Evolutionary conservation across 2,888 invertebrate genomes (phyloP).

Genomic region (Apeira syringaria): DNA sequence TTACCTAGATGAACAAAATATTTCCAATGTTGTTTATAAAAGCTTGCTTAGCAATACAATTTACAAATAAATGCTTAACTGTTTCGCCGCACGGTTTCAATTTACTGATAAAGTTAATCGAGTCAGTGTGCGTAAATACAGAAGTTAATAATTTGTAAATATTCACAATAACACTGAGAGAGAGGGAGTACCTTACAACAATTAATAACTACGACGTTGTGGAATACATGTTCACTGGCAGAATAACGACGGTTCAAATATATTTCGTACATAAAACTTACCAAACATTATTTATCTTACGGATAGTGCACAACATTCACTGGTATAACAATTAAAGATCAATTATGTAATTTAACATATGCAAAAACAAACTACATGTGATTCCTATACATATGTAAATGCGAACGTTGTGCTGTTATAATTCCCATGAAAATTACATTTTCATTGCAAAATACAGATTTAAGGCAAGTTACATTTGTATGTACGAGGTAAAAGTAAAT

Average conservation of each 20-base stretch:
- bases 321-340: no score
- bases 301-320: neutral
- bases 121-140: neutral
- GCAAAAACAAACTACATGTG: conserved; percentile 30
- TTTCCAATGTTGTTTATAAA: conserved; percentile 48
- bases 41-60: conserved; percentile 57
- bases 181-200: conserved; percentile 53
- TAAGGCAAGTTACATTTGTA: conserved; percentile 59
- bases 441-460: conserved; percentile 40
- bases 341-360: no score
- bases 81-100: neutral
- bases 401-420: conserved; percentile 61
- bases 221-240: conserved; percentile 30
- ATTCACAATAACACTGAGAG: conserved; percentile 45
- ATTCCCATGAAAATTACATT: conserved; percentile 51
- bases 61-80: conserved; percentile 26
- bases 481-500: conserved; percentile 50
- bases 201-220: conserved; percentile 49
- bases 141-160: conserved; percentile 23
- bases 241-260: conserved; percentile 26
- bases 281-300: neutral
- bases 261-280: conserved; percentile 20
- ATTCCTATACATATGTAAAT: conserved; percentile 53
- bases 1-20: conserved; percentile 55
- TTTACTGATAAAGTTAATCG: neutral